Evolutionary conservation across 2,797 vertebrate genomes (phyloP).

Genomic region (Loris lydekkerianus): DNA sequence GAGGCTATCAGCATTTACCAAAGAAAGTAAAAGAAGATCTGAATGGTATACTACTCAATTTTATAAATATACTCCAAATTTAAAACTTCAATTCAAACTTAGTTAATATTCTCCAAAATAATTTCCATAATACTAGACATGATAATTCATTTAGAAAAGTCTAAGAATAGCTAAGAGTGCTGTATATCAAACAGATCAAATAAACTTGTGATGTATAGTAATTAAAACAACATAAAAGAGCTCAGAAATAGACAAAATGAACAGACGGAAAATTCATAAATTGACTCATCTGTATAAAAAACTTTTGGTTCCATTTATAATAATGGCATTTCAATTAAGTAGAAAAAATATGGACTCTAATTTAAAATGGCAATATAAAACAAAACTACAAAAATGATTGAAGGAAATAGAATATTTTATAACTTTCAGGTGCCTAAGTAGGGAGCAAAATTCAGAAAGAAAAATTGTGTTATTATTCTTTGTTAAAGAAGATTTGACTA

Average conservation of each 20-base stretch:
- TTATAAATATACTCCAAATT: not conserved
- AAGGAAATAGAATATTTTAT: not conserved
- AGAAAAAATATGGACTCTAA: not conserved
- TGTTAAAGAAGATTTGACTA: not conserved
- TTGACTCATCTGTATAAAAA: not conserved
- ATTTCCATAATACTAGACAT: not conserved
- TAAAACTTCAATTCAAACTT: not conserved
- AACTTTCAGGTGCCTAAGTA: not conserved
- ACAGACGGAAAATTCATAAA: not conserved
- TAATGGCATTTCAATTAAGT: not conserved
- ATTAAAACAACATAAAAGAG: not conserved
- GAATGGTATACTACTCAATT: not conserved
- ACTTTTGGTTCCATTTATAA: not conserved
- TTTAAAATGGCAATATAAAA: not conserved
- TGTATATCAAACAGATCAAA: not conserved
- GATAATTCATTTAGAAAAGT: not conserved
- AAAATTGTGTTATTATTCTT: not conserved
- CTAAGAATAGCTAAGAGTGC: not conserved
- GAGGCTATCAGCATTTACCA: not conserved
- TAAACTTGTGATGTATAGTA: not conserved
- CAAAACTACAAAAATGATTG: not conserved
- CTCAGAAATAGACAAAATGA: not conserved
- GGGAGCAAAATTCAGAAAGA: not conserved
- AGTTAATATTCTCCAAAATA: not conserved
- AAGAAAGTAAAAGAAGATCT: not conserved